Evolutionary conservation across 2,797 vertebrate genomes (phyloP).

Genomic region (Oreochromis mossambicus): DNA sequence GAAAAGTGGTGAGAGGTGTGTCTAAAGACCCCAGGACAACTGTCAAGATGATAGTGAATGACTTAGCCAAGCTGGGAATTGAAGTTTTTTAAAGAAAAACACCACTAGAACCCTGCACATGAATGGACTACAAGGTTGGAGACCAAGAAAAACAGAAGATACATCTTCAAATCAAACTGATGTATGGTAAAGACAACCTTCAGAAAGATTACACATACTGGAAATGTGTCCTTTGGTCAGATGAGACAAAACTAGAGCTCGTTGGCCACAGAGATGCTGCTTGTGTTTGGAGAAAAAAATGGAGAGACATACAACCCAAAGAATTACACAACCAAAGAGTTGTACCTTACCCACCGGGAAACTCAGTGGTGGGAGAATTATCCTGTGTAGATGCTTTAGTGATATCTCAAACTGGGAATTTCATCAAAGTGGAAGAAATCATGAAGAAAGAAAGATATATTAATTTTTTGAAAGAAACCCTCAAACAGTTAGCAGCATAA

Average conservation of each 20-base stretch:
- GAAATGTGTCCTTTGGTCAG: not conserved
- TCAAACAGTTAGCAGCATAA: not conserved
- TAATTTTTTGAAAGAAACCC: not conserved
- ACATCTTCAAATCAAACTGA: not conserved
- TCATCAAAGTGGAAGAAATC: not conserved
- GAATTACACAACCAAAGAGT: not conserved
- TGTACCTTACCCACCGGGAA: not conserved
- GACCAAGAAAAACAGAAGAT: not conserved
- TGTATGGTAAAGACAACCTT: not conserved
- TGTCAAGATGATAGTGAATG: not conserved
- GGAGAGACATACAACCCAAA: not conserved
- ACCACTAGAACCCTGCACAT: not conserved
- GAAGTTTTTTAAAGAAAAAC: not conserved
- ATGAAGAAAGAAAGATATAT: not conserved
- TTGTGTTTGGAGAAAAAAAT: not conserved
- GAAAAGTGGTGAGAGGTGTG: not conserved
- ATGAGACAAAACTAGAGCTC: not conserved
- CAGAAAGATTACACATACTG: not conserved
- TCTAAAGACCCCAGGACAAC: not conserved
- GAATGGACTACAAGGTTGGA: not conserved
- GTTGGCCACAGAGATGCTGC: not conserved
- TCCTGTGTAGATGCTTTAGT: not conserved
- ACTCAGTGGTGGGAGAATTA: not conserved
- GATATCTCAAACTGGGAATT: not conserved
- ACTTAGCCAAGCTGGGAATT: not conserved